phyloP scores from a whole-genome alignment of 2,113 vertebrate species.

The Nannospalax galili region DNA sequence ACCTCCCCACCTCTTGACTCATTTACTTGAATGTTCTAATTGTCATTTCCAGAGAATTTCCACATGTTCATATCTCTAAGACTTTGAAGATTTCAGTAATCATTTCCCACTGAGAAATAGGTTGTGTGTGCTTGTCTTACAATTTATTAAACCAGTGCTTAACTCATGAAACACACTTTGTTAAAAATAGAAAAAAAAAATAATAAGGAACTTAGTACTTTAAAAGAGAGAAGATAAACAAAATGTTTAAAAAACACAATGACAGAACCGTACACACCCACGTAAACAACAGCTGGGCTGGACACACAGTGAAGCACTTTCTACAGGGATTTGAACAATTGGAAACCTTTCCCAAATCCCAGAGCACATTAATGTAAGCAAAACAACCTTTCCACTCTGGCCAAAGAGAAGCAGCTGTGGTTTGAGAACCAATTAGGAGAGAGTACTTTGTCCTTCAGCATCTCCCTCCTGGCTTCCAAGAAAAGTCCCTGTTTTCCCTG shows the following conservation, averaged over 20 bases:
- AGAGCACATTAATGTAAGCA: background rate
- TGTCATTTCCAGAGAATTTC: background rate
- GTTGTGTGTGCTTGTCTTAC: background rate
- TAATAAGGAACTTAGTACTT: background rate
- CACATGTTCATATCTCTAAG: background rate
- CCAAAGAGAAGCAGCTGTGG: background rate
- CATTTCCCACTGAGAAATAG: background rate
- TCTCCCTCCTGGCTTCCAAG: background rate
- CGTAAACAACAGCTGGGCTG: background rate
- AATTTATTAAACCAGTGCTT: background rate
- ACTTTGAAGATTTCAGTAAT: background rate
- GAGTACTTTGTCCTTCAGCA: background rate
- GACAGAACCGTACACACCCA: background rate
- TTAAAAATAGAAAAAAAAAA: too few species aligned
- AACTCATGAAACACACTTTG: background rate
- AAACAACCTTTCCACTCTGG: slow-evolving; percentile 11
- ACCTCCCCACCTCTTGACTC: background rate
- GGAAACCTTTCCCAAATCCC: background rate
- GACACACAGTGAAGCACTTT: background rate
- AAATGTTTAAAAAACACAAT: background rate
- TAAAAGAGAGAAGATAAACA: background rate
- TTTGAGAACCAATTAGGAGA: background rate
- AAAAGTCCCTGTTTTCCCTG: background rate
- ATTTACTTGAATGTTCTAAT: background rate
- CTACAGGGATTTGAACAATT: background rate